These are phyloP conservation scores for Euwallacea similis DNA, from an alignment of 1,140 invertebrate species.

Conservation along the genomic window DNA sequence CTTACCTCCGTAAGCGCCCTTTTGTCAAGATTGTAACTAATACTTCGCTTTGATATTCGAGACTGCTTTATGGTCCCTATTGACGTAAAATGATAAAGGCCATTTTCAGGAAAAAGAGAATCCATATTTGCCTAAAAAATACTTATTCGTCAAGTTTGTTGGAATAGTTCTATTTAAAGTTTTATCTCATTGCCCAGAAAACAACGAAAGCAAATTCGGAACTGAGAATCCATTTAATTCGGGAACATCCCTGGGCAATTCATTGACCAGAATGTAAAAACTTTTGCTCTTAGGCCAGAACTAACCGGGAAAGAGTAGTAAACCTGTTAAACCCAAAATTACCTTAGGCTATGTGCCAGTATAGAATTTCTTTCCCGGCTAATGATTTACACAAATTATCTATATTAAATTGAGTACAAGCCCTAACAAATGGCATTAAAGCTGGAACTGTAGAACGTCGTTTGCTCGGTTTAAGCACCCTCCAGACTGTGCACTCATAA, in stretches of 20 bases:
- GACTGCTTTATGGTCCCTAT: constrained; percentile 4
- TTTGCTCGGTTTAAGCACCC: constrained; percentile 23
- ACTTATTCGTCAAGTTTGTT: not conserved
- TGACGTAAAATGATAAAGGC: constrained; percentile 4
- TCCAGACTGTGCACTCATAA: constrained; percentile 29
- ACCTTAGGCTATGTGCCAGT: not conserved
- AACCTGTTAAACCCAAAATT: constrained; percentile 4
- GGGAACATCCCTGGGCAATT: constrained; percentile 13
- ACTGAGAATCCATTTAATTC: constrained; percentile 13
- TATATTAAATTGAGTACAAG: too few species aligned
- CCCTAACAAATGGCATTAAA: constrained; percentile 22
- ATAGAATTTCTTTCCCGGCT: too few species aligned
- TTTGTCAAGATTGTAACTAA: constrained; percentile 11
- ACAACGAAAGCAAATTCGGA: constrained; percentile 11
- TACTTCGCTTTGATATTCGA: constrained; percentile 18
- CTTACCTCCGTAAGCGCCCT: constrained; percentile 7
- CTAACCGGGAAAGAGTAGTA: constrained; percentile 7
- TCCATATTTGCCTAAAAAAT: not conserved
- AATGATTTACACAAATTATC: too few species aligned
- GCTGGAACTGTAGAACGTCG: not conserved
- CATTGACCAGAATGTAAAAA: constrained; percentile 20
- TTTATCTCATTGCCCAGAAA: not conserved
- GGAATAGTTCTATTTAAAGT: too few species aligned
- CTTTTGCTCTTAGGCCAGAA: constrained; percentile 15
- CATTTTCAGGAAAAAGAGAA: not conserved